Base-by-base conservation (phyloP, 2,113 vertebrate species). In the Piaya cayana region DNA sequence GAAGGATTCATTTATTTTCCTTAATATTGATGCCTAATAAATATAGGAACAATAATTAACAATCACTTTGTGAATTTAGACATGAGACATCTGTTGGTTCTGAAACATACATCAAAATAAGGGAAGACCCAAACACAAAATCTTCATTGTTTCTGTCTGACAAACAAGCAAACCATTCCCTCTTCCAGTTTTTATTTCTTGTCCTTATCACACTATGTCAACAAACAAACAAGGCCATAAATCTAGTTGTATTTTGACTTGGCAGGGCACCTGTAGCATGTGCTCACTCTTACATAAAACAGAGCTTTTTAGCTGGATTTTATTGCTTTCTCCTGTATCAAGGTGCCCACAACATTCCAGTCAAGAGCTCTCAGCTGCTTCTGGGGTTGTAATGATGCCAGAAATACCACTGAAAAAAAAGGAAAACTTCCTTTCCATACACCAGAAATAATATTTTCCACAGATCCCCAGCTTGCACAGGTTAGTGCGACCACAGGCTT, bases 181-280 rank as follows among this genome's bases (percentile, higher is more conserved):
- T 79, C 32, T 86, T 72, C 59, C 49, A 70, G 69, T 88, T 90
- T 95, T 87, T 90, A 67, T 93, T 95, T 84, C 76, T 81, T 90
- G 71, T 88, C 79, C 53, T 88, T 64, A 91, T 95, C 87, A 75
- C 69, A 77, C 76, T 90, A 72, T 78, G 90, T 95, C 88, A 97
- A 93, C 84, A 95, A 96, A 95, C 93, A 96, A 96, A 94, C 68
- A 96, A 90, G 64, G 79, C 92, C 85, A 87, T 94, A 96, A 97
- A 95, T 43, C 13, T 18, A 0, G 52, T 70, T 94, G 82, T 88
- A 83, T 95, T 94, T 92, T 93, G 79, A 82, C 37, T 94, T 94
- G 88, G 64, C 82, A 88, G 64, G 82, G 76, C 85, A 96, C 95
- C 90, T 96, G 92, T 65, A 94, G 27, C 64, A 64, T 88, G 18